These are phyloP conservation scores for Drosophila kurseongensis DNA, from an alignment of 1,140 invertebrate species.

Conservation along the genomic window DNA sequence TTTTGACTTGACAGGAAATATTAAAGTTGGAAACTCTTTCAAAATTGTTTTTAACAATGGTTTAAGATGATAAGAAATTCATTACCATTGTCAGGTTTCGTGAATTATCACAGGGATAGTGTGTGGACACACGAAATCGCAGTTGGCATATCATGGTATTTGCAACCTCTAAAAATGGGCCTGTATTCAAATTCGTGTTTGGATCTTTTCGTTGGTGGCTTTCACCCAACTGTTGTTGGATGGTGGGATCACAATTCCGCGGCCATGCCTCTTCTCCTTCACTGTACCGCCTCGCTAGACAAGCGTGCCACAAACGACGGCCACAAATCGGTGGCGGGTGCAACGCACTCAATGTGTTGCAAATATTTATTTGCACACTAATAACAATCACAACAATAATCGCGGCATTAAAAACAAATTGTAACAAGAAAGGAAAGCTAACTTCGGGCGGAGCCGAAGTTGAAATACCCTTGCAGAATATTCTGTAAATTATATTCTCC, in stretches of 20 bases:
- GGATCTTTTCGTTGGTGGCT: slow-evolving; percentile 38
- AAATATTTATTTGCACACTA: slow-evolving; percentile 51
- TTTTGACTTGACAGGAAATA: no score
- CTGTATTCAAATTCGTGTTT: slow-evolving; percentile 14
- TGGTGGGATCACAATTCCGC: slow-evolving; percentile 13
- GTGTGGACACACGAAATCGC: slow-evolving; percentile 49
- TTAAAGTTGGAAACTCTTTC: no score
- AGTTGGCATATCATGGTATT: slow-evolving; percentile 54
- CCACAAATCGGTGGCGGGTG: slow-evolving; percentile 28
- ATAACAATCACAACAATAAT: slow-evolving; percentile 48
- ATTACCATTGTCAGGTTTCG: neutral
- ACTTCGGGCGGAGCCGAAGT: no score
- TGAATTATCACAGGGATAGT: slow-evolving; percentile 31
- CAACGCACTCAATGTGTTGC: slow-evolving; percentile 50
- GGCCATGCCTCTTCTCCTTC: slow-evolving; percentile 7
- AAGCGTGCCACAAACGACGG: slow-evolving; percentile 60
- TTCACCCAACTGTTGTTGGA: slow-evolving; percentile 45
- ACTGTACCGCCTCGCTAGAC: slow-evolving; percentile 61
- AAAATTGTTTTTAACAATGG: no score
- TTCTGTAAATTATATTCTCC: no score
- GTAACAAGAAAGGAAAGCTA: no score
- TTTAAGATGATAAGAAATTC: neutral
- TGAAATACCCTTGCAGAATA: no score
- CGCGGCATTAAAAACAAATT: slow-evolving; percentile 60
- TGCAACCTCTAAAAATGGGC: slow-evolving; percentile 37